These are phyloP conservation scores for Andrena flavipes DNA, from an alignment of 2,888 invertebrate genomes.

Conservation along the genomic window DNA sequence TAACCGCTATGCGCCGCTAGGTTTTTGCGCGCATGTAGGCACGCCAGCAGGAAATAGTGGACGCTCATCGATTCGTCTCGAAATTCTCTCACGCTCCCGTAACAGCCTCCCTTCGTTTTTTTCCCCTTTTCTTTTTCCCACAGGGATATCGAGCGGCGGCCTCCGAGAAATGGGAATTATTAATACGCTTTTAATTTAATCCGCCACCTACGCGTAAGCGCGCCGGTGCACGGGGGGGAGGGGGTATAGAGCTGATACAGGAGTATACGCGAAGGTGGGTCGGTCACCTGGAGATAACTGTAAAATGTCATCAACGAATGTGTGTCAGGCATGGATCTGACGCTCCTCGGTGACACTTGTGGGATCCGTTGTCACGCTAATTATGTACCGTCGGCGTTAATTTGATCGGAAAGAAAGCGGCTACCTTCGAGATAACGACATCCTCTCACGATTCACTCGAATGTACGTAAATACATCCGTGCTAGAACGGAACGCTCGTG, in stretches of 20 bases:
- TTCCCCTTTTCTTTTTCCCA: background rate
- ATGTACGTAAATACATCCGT: slow-evolving; percentile 51
- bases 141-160: slow-evolving; percentile 7
- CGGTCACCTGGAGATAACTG: slow-evolving; percentile 82
- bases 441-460: slow-evolving; percentile 31
- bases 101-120: background rate
- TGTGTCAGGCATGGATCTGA: slow-evolving; percentile 79
- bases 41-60: slow-evolving; percentile 1
- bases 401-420: slow-evolving; percentile 38
- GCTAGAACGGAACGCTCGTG: slow-evolving; percentile 23
- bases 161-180: background rate
- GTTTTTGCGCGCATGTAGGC: slow-evolving; percentile 29
- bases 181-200: slow-evolving; percentile 5
- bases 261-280: slow-evolving; percentile 73
- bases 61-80: slow-evolving; percentile 50
- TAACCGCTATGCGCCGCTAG: slow-evolving; percentile 27
- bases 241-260: slow-evolving; percentile 35
- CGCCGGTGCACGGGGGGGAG: background rate
- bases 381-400: slow-evolving; percentile 63
- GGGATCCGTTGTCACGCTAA: slow-evolving; percentile 61
- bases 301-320: slow-evolving; percentile 83
- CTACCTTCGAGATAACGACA: slow-evolving; percentile 24
- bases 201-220: slow-evolving; percentile 1
- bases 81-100: slow-evolving; percentile 12
- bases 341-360: slow-evolving; percentile 64